Base-by-base conservation (phyloP, 2,888 invertebrate genomes). In the Furcula furcula region DNA sequence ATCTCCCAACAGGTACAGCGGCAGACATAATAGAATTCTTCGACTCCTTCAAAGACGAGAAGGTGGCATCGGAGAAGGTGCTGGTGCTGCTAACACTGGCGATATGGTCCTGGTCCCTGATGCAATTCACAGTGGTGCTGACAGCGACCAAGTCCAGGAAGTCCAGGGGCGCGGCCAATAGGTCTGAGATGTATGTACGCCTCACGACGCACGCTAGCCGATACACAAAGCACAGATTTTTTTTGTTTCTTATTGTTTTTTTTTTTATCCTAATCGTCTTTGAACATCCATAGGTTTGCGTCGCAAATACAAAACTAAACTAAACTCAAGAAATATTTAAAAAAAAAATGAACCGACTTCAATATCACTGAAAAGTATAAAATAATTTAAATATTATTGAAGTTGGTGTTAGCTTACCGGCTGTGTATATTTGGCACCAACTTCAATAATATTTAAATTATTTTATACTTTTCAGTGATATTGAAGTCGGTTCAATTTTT, bases 21-120 rank as follows among this genome's bases (percentile, higher is more conserved):
- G 97, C 98, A 0, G 98, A 97, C 76, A 98, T 98, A 32, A 97
- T 98, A 31, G 98, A 98, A 76, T 97, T 98, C 85, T 98, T 98
- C 82, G 98, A 98, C 79, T 97, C 97, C 0, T 98, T 98, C 90
- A 97, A 96, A 79, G 97, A 97, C 58, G 94, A 94, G 50, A 94
- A 93, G 62, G 94, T 96, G 26, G 93, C 94, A 0, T 86, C 93
- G 1, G 95, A 96, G 67, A 93, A 93, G 11, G 89, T 95, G 1
- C 86, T 98, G 15, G 96, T 97, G 0, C 92, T 94, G 12, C 89
- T 97, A 4, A 97, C 98, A 0, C 86, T 98, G 49, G 94, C 94
- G 1, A 97, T 97, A 55, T 98, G 97, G 97, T 93, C 97, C 3
- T 95, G 97, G 94, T 96, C 96, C 25, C 89, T 98, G 21, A 91